Evolutionary conservation across 2,113 vertebrate genomes (phyloP).

Genomic region (Anas platyrhynchos): DNA sequence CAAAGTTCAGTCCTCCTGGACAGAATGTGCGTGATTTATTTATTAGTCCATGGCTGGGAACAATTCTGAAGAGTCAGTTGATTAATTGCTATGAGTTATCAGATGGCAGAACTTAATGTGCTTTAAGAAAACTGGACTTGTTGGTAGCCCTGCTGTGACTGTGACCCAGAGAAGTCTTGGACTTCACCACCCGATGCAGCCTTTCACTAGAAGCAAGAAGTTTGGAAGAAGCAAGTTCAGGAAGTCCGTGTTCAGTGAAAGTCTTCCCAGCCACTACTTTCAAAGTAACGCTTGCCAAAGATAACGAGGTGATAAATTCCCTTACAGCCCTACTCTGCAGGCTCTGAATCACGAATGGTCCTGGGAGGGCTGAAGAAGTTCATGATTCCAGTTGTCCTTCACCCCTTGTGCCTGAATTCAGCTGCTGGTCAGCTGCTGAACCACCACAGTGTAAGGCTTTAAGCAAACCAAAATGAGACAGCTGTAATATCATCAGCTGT

Average conservation of each 20-base stretch:
- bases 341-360: neutral
- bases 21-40: neutral
- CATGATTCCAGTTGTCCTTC: conserved; percentile 1
- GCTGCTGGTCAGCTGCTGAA: neutral
- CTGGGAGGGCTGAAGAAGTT: neutral
- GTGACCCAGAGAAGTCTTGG: neutral
- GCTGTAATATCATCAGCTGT: neutral
- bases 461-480: neutral
- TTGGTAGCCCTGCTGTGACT: neutral
- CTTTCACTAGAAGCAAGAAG: neutral
- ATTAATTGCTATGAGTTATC: neutral
- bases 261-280: neutral
- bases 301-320: neutral
- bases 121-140: neutral
- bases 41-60: neutral
- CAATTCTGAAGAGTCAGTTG: neutral
- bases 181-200: neutral
- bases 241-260: neutral
- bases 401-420: neutral
- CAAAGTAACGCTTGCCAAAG: neutral
- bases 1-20: neutral
- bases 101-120: neutral
- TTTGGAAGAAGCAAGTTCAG: neutral
- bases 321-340: neutral
- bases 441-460: neutral